Evolutionary conservation across 2,113 vertebrate species (phyloP).

Genomic region (Antennarius striatus): DNA sequence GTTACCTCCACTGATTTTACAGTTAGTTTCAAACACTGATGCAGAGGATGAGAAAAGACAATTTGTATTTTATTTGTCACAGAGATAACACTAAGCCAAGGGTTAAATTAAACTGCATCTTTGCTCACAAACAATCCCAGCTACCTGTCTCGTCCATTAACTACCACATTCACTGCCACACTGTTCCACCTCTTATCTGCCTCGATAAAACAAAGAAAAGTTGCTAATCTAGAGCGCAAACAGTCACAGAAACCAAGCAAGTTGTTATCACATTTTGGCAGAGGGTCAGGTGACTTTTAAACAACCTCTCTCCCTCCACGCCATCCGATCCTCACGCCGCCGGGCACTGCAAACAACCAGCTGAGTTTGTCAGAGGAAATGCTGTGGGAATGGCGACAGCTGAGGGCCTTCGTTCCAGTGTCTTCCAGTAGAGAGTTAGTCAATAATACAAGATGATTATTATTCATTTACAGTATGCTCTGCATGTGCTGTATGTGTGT

Average conservation of each 20-base stretch:
- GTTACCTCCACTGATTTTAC: conserved; percentile 11
- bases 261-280: conserved; percentile 23
- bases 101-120: conserved; percentile 33
- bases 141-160: conserved; percentile 1
- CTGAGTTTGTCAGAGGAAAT: conserved; percentile 1
- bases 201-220: conserved; percentile 39
- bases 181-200: conserved; percentile 48
- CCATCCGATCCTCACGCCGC: neutral
- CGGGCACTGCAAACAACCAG: conserved; percentile 1
- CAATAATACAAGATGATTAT: conserved; percentile 21
- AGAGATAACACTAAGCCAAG: conserved; percentile 1
- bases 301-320: conserved; percentile 11
- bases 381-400: neutral
- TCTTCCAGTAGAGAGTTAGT: neutral
- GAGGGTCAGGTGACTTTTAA: conserved; percentile 33
- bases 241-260: conserved; percentile 7
- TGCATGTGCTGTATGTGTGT: conserved; percentile 16
- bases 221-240: conserved; percentile 33
- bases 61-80: conserved; percentile 4
- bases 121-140: conserved; percentile 6
- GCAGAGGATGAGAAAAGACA: conserved; percentile 15
- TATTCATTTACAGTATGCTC: conserved; percentile 17
- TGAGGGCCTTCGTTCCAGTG: neutral
- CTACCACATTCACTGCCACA: conserved; percentile 18
- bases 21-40: conserved; percentile 22